A percentile compares a stretch with the other conserved stretches of the same genome.
Conservation (phyloP, 2,888 invertebrate species). For the Yponomeuta cagnagella region DNA sequence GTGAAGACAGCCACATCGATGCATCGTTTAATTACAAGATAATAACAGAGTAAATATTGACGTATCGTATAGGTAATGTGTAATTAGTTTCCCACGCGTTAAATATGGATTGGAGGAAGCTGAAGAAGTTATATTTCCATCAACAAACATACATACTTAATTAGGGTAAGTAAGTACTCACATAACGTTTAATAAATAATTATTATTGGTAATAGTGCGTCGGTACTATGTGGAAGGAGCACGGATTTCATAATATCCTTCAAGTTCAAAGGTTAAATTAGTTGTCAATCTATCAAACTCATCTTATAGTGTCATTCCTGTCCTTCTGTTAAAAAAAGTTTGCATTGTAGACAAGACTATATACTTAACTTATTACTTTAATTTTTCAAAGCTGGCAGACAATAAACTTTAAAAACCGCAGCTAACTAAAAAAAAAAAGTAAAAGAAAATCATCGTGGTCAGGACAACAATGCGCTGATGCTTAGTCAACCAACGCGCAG, state of each 20-base stretch:
- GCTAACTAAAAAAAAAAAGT: background rate
- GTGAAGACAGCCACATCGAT: background rate
- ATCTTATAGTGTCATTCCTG: too few relatives aligned
- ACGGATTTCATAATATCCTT: too few relatives aligned
- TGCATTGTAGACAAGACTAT: background rate
- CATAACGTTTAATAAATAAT: too few relatives aligned
- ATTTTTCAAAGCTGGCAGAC: background rate
- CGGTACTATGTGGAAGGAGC: too few relatives aligned
- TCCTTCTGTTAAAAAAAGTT: background rate
- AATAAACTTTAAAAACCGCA: background rate
- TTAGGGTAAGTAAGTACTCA: background rate
- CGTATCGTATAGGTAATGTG: background rate
- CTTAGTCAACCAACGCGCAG: background rate
- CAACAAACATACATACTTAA: background rate
- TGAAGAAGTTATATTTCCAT: background rate
- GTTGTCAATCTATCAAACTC: too few relatives aligned
- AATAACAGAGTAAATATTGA: background rate
- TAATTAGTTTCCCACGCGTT: background rate
- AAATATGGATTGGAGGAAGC: background rate
- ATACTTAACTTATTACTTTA: background rate
- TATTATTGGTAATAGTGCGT: too few relatives aligned
- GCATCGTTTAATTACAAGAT: background rate
- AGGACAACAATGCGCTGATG: background rate
- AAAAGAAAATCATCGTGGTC: conserved; percentile 1
- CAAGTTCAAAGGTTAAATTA: too few relatives aligned